Conservation (phyloP, 2,113 vertebrate genomes). For the Lipophrys pholis region DNA sequence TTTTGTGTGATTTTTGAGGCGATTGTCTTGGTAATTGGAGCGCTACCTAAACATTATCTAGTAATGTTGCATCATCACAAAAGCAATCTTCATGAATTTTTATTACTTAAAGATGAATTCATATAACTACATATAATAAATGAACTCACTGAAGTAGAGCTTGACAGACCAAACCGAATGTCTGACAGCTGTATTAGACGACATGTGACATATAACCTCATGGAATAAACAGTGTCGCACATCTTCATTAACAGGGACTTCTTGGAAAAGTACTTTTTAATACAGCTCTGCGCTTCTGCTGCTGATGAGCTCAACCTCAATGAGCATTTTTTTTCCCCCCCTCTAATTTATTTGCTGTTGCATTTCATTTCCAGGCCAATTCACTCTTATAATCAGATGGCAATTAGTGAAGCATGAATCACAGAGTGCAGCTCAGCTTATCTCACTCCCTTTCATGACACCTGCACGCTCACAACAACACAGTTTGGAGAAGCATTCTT, state of each 20-base stretch:
- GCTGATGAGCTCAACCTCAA: constrained; percentile 65
- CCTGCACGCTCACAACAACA: constrained; percentile 79
- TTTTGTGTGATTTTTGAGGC: too few species aligned
- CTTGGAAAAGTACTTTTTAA: constrained; percentile 63
- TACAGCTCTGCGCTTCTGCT: constrained; percentile 52
- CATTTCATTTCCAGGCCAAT: constrained; percentile 76
- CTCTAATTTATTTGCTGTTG: constrained; percentile 74
- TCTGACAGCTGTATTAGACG: constrained; percentile 43
- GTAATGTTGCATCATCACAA: not conserved
- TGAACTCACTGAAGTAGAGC: constrained; percentile 35
- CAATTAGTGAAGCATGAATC: constrained; percentile 76
- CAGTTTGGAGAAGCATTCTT: constrained; percentile 79
- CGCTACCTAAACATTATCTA: not conserved
- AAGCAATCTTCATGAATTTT: too few species aligned
- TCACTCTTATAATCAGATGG: constrained; percentile 74
- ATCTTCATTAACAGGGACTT: constrained; percentile 67
- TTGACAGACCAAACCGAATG: constrained; percentile 37
- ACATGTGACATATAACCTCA: constrained; percentile 54
- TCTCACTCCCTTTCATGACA: constrained; percentile 62
- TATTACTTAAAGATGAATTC: constrained; percentile 19
- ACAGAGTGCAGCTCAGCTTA: constrained; percentile 54
- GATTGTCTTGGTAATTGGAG: not conserved
- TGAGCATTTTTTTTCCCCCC: constrained; percentile 67
- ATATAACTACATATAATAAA: constrained; percentile 18
- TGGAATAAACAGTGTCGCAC: constrained; percentile 63